Percentiles rank a stretch among this genome's conserved stretches.
Evolutionary conservation across 37 sponge, comb jelly and placozoan genomes (phyloP).

Genomic region (Mnemiopsis leidyi): DNA sequence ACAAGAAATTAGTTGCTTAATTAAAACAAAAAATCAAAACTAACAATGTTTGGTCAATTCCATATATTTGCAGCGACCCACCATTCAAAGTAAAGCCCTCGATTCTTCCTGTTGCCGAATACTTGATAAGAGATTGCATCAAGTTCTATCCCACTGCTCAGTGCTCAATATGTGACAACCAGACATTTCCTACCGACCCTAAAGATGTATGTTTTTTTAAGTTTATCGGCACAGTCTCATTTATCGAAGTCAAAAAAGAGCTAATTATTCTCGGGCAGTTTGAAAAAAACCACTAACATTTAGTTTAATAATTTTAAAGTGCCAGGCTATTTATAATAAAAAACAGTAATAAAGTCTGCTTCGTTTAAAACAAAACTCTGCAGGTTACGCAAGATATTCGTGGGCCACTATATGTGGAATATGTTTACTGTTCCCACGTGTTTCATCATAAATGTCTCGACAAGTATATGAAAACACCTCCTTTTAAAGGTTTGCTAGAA

Average conservation of each 20-base stretch:
- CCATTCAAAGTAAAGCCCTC: slow-evolving; percentile 83
- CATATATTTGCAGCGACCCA: slow-evolving; percentile 72
- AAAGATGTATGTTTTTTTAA: slow-evolving; percentile 5
- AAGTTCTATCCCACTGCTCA: slow-evolving; percentile 70
- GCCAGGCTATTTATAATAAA: no score
- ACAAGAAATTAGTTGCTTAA: no score
- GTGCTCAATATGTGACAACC: slow-evolving; percentile 80
- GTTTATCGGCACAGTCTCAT: no score
- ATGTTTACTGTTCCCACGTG: slow-evolving; percentile 87
- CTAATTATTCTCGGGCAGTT: no score
- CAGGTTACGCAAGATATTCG: slow-evolving; percentile 66
- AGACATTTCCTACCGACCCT: slow-evolving; percentile 78
- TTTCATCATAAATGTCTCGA: slow-evolving; percentile 86
- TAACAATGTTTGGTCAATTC: no score
- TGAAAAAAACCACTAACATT: no score
- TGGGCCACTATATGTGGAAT: slow-evolving; percentile 70
- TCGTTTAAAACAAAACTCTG: no score
- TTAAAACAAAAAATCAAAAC: neutral
- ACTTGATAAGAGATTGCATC: slow-evolving; percentile 74
- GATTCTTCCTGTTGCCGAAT: slow-evolving; percentile 71
- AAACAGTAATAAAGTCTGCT: no score
- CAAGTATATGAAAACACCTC: slow-evolving; percentile 85
- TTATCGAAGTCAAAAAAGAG: no score
- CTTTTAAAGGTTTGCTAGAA: slow-evolving; percentile 78
- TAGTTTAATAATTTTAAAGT: no score